Conservation (phyloP, 1,140 invertebrate species). For the Zaprionus capensis region DNA sequence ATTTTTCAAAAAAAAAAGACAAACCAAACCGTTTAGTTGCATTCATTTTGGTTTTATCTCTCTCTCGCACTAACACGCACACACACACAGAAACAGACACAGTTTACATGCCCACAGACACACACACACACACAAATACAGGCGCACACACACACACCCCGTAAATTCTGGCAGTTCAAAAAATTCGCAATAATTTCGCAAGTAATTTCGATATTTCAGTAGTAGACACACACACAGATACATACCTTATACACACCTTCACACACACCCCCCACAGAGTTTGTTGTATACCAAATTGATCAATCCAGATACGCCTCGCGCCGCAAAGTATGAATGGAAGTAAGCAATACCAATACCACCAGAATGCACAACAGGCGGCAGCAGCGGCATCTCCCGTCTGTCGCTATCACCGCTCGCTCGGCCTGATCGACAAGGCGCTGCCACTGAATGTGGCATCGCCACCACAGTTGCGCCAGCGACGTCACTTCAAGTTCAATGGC, state of each 20-base stretch:
- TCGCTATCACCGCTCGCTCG: constrained; percentile 7
- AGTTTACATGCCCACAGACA: too few relatives aligned
- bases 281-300: too few relatives aligned
- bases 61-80: background rate
- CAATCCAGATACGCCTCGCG: background rate
- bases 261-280: background rate
- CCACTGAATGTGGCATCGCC: constrained; percentile 37
- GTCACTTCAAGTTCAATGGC: constrained; percentile 58
- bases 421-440: constrained; percentile 47
- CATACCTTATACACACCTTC: background rate
- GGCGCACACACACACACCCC: background rate
- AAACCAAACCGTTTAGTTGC: background rate
- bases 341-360: background rate
- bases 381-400: background rate
- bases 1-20: background rate
- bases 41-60: background rate
- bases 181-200: too few relatives aligned
- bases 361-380: background rate
- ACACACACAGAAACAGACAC: background rate
- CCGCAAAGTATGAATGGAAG: constrained; percentile 13
- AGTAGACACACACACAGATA: background rate
- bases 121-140: background rate
- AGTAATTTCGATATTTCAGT: too few relatives aligned
- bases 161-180: too few relatives aligned
- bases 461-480: constrained; percentile 47